Base-by-base conservation (phyloP, 1,140 invertebrate genomes). In the Capitella teleta region DNA sequence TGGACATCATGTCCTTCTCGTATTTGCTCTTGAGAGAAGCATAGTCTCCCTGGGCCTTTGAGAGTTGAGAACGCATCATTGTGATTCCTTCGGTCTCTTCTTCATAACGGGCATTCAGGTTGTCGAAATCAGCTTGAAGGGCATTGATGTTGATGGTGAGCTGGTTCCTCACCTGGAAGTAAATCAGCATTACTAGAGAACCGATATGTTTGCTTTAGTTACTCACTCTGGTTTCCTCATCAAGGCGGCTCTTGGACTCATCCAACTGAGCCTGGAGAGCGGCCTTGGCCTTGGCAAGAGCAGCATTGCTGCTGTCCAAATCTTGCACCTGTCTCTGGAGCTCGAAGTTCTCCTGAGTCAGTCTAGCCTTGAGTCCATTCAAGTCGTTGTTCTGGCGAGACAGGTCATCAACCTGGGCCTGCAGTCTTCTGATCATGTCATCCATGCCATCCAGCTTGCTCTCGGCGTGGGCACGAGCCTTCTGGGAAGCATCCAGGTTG, bases 281-380 rank as follows among this genome's bases (percentile, higher is more conserved):
- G 44, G 55, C 47, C 53, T 63, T 64, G 51, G 62, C 59, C 61
- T 73, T 71, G 55, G 59, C 61, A 32, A 73, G 61, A 45, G 61
- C 57, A 26, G 59, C 64, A 52, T 65, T 66, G 58, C 56, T 60
- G 53, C 58, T 61, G 58, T 73, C 70, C 34, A 72, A 60, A 55
- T 73, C 70, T 58, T 73, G 70, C 28, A 66, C 59, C 42, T 62
- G 57, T 37, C 67, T 61, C 45, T 68, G 66, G 28, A 72, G 63
- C 54, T 71, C 68, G 59, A 72, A 70, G 62, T 73, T 73, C 59
- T 73, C 70, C 53, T 69, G 66, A 25, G 66, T 69, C 24, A 73
- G 57, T 40, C 63, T 58, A 12, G 61, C 60, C 52, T 68, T 70
- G 18, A 57, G 26, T 32, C 42, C 52, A 48, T 66, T 67, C 44